phyloP scores from a whole-genome alignment of 2,113 vertebrate species.

The Catagonus wagneri region DNA sequence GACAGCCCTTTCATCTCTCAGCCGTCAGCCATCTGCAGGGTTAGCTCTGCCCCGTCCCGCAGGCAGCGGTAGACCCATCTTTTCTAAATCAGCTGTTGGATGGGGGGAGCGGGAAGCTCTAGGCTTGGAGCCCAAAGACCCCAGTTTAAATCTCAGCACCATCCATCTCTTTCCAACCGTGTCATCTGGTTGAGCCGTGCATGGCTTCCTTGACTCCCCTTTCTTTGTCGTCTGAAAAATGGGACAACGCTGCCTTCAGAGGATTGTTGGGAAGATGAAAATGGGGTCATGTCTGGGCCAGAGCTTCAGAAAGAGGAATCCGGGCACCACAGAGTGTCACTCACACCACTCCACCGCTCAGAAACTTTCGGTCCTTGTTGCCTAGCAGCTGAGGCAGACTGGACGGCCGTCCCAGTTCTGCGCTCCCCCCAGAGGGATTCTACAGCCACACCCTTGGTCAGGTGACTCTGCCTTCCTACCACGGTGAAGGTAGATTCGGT shows the following conservation, averaged over 20 bases:
- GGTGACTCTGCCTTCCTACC: background rate
- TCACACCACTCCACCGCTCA: background rate
- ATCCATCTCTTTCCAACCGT: background rate
- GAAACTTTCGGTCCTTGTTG: background rate
- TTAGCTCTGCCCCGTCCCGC: background rate
- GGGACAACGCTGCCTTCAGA: background rate
- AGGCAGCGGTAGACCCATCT: background rate
- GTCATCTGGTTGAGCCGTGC: background rate
- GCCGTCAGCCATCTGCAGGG: background rate
- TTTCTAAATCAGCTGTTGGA: background rate
- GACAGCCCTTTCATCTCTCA: background rate
- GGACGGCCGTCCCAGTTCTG: background rate
- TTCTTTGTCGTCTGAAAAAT: background rate
- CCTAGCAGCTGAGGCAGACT: background rate
- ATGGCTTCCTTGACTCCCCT: background rate
- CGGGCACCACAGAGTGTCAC: background rate
- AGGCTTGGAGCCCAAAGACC: background rate
- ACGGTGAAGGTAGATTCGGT: background rate
- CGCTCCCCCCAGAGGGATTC: background rate
- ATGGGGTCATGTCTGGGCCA: background rate
- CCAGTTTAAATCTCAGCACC: background rate
- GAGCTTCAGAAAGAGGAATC: background rate
- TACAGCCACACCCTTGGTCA: background rate
- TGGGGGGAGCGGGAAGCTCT: background rate
- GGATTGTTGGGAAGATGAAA: background rate